Evolutionary conservation across 2,113 vertebrate species (phyloP).

Genomic region (Meriones unguiculatus): DNA sequence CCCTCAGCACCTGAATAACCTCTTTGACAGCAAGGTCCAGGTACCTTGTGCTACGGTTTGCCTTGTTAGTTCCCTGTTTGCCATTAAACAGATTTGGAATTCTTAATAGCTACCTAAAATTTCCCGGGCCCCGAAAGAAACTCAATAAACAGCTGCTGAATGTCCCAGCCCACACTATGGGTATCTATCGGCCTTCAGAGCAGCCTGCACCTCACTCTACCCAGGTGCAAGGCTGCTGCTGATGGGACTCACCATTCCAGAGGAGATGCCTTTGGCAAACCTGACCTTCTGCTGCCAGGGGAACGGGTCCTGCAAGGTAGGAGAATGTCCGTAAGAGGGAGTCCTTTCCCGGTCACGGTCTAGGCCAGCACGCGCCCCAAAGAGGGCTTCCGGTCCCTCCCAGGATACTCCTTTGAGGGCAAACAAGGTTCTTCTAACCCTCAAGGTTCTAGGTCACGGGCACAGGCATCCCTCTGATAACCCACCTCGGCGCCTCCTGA

Average conservation of each 20-base stretch:
- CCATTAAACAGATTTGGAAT: slow-evolving; percentile 34
- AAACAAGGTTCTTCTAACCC: neutral
- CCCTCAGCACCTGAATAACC: neutral
- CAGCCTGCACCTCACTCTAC: neutral
- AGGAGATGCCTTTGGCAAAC: slow-evolving; percentile 96
- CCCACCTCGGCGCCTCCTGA: neutral
- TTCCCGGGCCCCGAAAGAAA: neutral
- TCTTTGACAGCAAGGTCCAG: neutral
- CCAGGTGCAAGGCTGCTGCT: neutral
- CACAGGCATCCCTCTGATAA: neutral
- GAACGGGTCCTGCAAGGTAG: slow-evolving; percentile 91
- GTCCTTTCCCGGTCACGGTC: neutral
- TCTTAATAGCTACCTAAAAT: neutral
- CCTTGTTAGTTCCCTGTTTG: neutral
- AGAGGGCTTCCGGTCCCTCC: neutral
- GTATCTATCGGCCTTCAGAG: neutral
- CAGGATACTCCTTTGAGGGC: neutral
- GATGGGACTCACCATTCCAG: slow-evolving; percentile 94
- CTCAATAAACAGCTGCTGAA: neutral
- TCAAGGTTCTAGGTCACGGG: neutral
- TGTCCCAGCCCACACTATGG: neutral
- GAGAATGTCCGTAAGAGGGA: slow-evolving; percentile 14
- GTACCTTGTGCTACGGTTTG: neutral
- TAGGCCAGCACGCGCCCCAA: neutral
- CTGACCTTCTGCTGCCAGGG: slow-evolving; percentile 97